Evolutionary conservation across 2,113 vertebrate genomes (phyloP).

Genomic region (Hyaena hyaena): DNA sequence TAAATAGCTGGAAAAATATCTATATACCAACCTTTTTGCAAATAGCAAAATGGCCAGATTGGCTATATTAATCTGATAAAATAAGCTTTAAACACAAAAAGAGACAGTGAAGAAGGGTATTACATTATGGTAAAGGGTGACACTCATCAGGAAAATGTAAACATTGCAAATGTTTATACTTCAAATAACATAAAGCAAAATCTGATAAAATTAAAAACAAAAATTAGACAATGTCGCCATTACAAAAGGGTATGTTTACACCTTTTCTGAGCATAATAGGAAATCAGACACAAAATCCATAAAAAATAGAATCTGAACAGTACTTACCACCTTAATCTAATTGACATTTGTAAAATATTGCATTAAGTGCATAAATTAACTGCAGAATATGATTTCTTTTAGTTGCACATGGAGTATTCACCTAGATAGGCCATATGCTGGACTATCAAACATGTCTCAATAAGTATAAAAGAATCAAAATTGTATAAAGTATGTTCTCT

Average conservation of each 20-base stretch:
- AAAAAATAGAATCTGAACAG: background rate
- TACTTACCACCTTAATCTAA: background rate
- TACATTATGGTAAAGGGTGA: background rate
- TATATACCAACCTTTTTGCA: background rate
- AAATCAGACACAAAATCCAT: background rate
- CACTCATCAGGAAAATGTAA: background rate
- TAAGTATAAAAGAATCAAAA: background rate
- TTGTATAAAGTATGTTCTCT: background rate
- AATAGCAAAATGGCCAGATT: background rate
- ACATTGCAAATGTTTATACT: background rate
- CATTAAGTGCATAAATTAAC: background rate
- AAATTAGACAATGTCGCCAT: background rate
- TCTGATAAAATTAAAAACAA: background rate
- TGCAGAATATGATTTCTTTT: background rate
- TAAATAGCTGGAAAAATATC: background rate
- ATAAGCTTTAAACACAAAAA: background rate
- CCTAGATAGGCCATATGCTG: background rate
- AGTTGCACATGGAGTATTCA: background rate
- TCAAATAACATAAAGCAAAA: background rate
- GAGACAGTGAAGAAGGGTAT: background rate
- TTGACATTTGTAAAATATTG: background rate
- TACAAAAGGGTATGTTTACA: background rate
- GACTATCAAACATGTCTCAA: background rate
- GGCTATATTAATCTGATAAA: background rate
- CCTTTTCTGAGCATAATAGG: background rate